Conservation (phyloP, 1,140 invertebrate genomes). For the Drosophila murphyi region DNA sequence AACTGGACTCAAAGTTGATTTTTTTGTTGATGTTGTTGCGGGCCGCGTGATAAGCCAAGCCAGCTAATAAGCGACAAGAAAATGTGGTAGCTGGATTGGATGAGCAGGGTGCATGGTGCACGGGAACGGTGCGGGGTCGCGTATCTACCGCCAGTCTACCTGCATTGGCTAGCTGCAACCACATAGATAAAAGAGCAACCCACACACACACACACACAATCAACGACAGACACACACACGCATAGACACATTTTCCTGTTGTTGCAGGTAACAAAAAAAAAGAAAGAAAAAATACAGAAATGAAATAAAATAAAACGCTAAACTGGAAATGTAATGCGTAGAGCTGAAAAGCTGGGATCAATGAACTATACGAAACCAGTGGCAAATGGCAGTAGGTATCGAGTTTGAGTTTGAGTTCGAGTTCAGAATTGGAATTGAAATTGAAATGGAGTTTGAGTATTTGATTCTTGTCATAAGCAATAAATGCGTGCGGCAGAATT, state of each 20-base stretch:
- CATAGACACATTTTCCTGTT: slow-evolving; percentile 72
- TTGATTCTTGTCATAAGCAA: slow-evolving; percentile 56
- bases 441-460: slow-evolving; percentile 22
- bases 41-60: slow-evolving; percentile 57
- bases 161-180: slow-evolving; percentile 39
- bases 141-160: slow-evolving; percentile 42
- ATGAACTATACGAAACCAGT: slow-evolving; percentile 63
- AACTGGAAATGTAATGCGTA: slow-evolving; percentile 81
- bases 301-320: slow-evolving; percentile 72
- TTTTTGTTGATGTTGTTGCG: slow-evolving; percentile 6
- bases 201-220: slow-evolving; percentile 34
- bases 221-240: slow-evolving; percentile 21
- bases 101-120: not conserved
- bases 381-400: slow-evolving; percentile 24
- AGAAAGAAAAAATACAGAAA: slow-evolving; percentile 47
- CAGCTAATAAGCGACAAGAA: slow-evolving; percentile 67
- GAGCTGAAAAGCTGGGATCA: slow-evolving; percentile 71
- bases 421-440: slow-evolving; percentile 25
- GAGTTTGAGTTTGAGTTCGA: slow-evolving; percentile 20
- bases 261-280: slow-evolving; percentile 67
- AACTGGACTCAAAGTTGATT: slow-evolving; percentile 19
- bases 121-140: not conserved
- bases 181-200: slow-evolving; percentile 65
- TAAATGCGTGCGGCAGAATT: slow-evolving; percentile 35
- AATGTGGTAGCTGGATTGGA: slow-evolving; percentile 53